Percentiles rank a stretch among this genome's conserved stretches.
These are phyloP conservation scores for Lycophotia porphyrea DNA, from an alignment of 2,888 invertebrate genomes.

Conservation along the genomic window DNA sequence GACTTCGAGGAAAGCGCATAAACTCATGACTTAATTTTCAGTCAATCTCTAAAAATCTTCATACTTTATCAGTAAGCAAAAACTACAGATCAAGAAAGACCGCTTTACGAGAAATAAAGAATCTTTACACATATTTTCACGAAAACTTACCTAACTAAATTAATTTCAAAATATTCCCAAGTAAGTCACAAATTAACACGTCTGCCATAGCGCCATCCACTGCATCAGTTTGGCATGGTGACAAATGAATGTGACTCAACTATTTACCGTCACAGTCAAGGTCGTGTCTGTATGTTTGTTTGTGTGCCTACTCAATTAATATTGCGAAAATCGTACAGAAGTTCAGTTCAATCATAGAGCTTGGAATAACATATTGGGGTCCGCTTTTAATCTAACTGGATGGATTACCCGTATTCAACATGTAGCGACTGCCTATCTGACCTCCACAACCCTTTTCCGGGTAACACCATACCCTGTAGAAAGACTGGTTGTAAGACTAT, in stretches of 20 bases:
- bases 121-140: not conserved
- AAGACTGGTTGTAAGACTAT: not conserved
- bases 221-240: constrained; percentile 71
- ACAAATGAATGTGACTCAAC: constrained; percentile 58
- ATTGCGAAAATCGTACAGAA: not conserved
- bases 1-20: not conserved
- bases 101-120: not conserved
- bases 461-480: not conserved
- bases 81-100: not conserved
- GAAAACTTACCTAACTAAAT: not conserved
- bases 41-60: not conserved
- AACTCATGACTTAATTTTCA: not conserved
- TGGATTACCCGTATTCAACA: not conserved
- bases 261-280: constrained; percentile 58
- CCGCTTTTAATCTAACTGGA: not conserved
- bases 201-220: constrained; percentile 68
- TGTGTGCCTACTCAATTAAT: constrained; percentile 25
- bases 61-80: not conserved
- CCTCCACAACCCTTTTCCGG: not conserved
- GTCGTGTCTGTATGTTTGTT: constrained; percentile 53
- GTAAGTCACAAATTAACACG: constrained; percentile 11
- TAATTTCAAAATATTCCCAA: not conserved
- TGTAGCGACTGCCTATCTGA: not conserved
- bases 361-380: not conserved
- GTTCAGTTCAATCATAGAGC: not conserved